These are phyloP conservation scores for Aradophagus sp. DNA, from an alignment of 1,140 invertebrate genomes.

Conservation along the genomic window DNA sequence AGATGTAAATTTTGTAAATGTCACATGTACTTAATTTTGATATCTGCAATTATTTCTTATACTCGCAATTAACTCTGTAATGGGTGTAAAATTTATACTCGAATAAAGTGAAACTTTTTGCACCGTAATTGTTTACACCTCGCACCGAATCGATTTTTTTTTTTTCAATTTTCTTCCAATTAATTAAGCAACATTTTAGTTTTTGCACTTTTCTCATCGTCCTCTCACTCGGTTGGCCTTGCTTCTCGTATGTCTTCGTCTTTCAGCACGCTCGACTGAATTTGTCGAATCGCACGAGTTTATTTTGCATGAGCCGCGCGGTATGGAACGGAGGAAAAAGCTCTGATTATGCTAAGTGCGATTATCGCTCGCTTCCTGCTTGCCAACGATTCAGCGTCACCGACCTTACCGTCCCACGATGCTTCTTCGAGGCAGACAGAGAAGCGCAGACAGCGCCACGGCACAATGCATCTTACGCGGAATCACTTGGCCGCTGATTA, in stretches of 20 bases:
- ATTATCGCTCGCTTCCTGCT: conserved; percentile 57
- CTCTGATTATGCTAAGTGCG: conserved; percentile 57
- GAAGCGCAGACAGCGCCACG: conserved; percentile 33
- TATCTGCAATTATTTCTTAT: no score
- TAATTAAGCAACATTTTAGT: no score
- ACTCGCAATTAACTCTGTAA: no score
- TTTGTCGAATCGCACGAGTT: conserved; percentile 20
- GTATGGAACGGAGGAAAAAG: conserved; percentile 41
- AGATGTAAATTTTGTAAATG: no score
- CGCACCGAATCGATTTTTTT: no score
- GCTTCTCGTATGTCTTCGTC: background rate
- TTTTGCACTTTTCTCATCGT: no score
- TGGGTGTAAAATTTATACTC: no score
- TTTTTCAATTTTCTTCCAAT: no score
- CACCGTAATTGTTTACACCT: no score
- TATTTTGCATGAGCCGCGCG: conserved; percentile 10
- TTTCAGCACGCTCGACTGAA: background rate
- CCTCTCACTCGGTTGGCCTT: no score
- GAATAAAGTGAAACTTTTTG: no score
- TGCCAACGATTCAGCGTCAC: conserved; percentile 52
- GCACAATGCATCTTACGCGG: conserved; percentile 38
- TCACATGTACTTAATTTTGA: no score
- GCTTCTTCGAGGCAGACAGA: conserved; percentile 41
- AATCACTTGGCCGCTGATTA: conserved; percentile 36
- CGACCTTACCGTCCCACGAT: conserved; percentile 54